Evolutionary conservation across 92 coral and sea anemone species (phyloP), one percentile per base, ranked within the genome.

Genomic region (Nematostella vectensis): DNA sequence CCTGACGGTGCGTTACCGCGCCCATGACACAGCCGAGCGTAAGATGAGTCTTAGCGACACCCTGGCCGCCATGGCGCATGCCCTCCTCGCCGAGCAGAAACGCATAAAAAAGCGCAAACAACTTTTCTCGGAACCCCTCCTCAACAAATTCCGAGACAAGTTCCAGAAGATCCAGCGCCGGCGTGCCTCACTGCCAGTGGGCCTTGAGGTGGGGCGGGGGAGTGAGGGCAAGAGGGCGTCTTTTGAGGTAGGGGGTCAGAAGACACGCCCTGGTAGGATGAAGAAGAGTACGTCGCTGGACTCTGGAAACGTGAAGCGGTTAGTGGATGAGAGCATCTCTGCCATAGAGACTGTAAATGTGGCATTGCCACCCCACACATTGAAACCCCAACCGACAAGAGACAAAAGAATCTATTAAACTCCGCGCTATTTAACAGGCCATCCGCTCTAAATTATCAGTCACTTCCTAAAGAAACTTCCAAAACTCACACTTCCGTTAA

Each of bases 51-150:
- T 65, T 1, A 13, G 61, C 0, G 61, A 65, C 28, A 58, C 61
- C 10, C 55, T 65, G 31, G 71, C 71, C 2, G 28, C 17, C 25
- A 1, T 65, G 57, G 74, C 64, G 3, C 18, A 45, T n/a, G 8
- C 66, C 2, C 30, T 58, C 11, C 64, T 58, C 4, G 65, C 65
- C 24, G 72, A 66, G 31, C 51, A 65, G 29, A 67, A 47, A 17
- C 56, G 29, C 18, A 67, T 25, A 48, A 67, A 57, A 65, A 67
- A 57, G 33, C 12, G 51, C 12, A 57, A 21, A 18, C 63, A 62
- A 18, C 67, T 62, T 0, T 62, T 74, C 40, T 75, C 94, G 20
- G 94, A 85, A 29, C 94, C 94, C 27, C 54, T 85, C 3, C 48
- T 85, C 29, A 75, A 72, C 50, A 72, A 58, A 31, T 82, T 85